Evolutionary conservation across 2,888 invertebrate species (phyloP).

Genomic region (Agrochola lychnidis): DNA sequence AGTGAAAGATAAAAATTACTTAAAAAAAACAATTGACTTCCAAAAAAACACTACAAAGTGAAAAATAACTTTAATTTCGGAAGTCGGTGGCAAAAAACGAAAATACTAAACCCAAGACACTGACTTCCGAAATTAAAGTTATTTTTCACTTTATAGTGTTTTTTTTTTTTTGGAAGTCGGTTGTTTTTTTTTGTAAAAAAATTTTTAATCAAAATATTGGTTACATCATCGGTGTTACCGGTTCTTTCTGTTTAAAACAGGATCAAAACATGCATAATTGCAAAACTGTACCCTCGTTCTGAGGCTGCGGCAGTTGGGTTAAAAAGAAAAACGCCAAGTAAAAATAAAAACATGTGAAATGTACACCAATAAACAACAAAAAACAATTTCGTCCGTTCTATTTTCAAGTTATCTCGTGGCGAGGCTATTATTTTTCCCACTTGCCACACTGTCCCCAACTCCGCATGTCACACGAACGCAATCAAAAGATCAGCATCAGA

Average conservation of each 20-base stretch:
- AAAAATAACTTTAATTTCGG: too few species aligned
- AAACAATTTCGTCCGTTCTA: conserved; percentile 1
- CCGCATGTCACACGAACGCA: conserved; percentile 67
- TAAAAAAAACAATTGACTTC: too few species aligned
- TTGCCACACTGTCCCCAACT: conserved; percentile 41
- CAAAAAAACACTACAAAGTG: too few species aligned
- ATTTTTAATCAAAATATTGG: too few species aligned
- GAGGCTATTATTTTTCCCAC: conserved; percentile 43
- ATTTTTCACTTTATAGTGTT: too few species aligned
- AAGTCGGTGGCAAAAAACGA: too few species aligned
- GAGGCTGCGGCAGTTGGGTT: neutral
- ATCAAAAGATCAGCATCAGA: conserved; percentile 71
- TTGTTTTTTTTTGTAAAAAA: too few species aligned
- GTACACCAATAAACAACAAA: neutral
- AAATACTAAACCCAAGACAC: too few species aligned
- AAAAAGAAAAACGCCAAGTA: neutral
- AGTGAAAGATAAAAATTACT: too few species aligned
- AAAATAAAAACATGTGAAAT: neutral
- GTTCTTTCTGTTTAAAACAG: neutral
- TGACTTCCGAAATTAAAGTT: too few species aligned
- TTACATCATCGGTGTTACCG: neutral
- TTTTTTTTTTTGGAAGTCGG: too few species aligned
- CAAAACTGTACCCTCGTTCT: neutral
- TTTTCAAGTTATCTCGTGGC: conserved; percentile 33
- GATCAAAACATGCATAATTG: neutral